Evolutionary conservation across 2,888 invertebrate species (phyloP).

Genomic region (Hypsopygia costalis): DNA sequence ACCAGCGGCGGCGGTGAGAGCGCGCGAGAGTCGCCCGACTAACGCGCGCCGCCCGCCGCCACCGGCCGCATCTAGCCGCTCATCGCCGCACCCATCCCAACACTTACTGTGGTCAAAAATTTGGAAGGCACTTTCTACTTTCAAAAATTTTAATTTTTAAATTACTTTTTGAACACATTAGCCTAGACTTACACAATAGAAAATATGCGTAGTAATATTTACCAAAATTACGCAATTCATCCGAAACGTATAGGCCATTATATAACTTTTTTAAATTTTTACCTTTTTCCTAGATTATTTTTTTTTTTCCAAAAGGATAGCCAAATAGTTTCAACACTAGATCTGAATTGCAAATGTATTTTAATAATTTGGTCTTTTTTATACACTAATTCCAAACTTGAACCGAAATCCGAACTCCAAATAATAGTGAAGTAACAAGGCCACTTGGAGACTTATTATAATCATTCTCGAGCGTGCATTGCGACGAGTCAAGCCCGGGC

Average conservation of each 20-base stretch:
- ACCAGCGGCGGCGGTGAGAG: slow-evolving; percentile 11
- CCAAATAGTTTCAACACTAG: slow-evolving; percentile 75
- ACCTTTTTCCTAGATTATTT: slow-evolving; percentile 62
- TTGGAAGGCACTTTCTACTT: slow-evolving; percentile 92
- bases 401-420: slow-evolving; percentile 75
- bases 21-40: slow-evolving; percentile 2
- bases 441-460: slow-evolving; percentile 77
- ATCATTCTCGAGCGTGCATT: slow-evolving; percentile 57
- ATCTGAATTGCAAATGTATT: slow-evolving; percentile 69
- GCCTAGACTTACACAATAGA: slow-evolving; percentile 83
- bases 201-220: slow-evolving; percentile 80
- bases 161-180: slow-evolving; percentile 87
- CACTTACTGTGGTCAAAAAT: slow-evolving; percentile 82
- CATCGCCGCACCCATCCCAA: slow-evolving; percentile 80
- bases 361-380: slow-evolving; percentile 75
- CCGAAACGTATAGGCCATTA: slow-evolving; percentile 76
- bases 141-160: slow-evolving; percentile 76
- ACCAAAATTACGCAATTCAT: slow-evolving; percentile 78
- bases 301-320: slow-evolving; percentile 77
- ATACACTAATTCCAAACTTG: slow-evolving; percentile 75
- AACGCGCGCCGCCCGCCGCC: slow-evolving; percentile 16
- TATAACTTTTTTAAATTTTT: slow-evolving; percentile 55
- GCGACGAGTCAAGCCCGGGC: slow-evolving; percentile 58
- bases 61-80: slow-evolving; percentile 41
- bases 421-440: slow-evolving; percentile 78